Percentiles rank a stretch among this genome's conserved stretches.
phyloP scores from a whole-genome alignment of 1,140 invertebrate genomes.

The Callitettix versicolor region DNA sequence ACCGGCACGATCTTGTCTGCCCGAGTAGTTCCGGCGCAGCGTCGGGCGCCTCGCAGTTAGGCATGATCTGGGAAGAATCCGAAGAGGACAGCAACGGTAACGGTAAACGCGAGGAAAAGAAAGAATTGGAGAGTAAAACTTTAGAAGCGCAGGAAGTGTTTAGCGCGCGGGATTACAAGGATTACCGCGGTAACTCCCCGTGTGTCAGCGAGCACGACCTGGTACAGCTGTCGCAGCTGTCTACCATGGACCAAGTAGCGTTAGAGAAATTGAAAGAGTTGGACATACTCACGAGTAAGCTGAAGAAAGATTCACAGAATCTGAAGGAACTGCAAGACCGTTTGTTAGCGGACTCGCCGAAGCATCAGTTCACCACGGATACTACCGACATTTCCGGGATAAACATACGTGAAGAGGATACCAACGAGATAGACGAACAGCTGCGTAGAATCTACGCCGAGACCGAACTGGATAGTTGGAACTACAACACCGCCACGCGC shows the following conservation, averaged over 20 bases:
- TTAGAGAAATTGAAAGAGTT: constrained; percentile 67
- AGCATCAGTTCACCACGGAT: constrained; percentile 38
- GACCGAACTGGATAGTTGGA: constrained; percentile 57
- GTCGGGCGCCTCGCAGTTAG: constrained; percentile 48
- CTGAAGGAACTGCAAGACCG: constrained; percentile 60
- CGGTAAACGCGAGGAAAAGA: constrained; percentile 27
- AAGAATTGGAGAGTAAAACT: constrained; percentile 30
- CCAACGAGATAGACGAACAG: constrained; percentile 56
- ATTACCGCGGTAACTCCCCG: constrained; percentile 59
- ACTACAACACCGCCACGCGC: constrained; percentile 36
- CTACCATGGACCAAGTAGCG: constrained; percentile 61
- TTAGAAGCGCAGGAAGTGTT: constrained; percentile 54
- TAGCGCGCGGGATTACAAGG: constrained; percentile 66
- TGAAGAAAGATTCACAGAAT: constrained; percentile 67
- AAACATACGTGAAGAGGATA: constrained; percentile 46
- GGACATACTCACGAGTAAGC: constrained; percentile 59
- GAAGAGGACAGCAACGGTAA: constrained; percentile 39
- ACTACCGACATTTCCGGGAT: constrained; percentile 32
- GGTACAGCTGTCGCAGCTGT: constrained; percentile 59
- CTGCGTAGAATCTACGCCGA: constrained; percentile 54
- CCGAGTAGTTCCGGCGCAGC: constrained; percentile 38
- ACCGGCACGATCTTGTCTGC: constrained; percentile 63
- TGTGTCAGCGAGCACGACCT: constrained; percentile 67
- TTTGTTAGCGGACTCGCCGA: constrained; percentile 43
- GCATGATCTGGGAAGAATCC: constrained; percentile 69